These are phyloP conservation scores for Eurystomus gularis DNA, from an alignment of 2,113 vertebrate genomes.

Conservation along the genomic window DNA sequence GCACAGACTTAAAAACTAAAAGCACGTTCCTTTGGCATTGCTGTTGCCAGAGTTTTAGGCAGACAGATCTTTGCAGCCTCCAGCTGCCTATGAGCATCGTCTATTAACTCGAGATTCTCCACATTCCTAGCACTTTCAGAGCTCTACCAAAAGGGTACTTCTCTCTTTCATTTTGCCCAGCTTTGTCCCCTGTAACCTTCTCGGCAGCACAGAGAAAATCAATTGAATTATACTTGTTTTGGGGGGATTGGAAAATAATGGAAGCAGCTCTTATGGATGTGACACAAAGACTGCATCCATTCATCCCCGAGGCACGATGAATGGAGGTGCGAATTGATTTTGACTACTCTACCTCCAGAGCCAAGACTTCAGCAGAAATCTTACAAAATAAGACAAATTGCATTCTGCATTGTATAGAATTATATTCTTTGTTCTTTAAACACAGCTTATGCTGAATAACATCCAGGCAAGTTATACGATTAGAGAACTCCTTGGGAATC, in stretches of 20 bases:
- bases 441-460: conserved; percentile 49
- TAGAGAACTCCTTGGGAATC: conserved; percentile 5
- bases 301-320: conserved; percentile 56
- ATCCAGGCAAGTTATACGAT: neutral
- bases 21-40: neutral
- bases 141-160: neutral
- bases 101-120: neutral
- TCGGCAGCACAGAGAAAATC: neutral
- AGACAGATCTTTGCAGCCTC: neutral
- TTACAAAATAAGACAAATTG: conserved; percentile 73
- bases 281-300: conserved; percentile 22
- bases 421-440: conserved; percentile 66
- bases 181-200: conserved; percentile 21
- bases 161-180: neutral
- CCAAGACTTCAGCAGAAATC: conserved; percentile 17
- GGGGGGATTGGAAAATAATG: conserved; percentile 47
- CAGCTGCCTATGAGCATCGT: neutral
- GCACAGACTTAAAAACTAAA: neutral
- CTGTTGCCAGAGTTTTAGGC: neutral
- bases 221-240: conserved; percentile 19
- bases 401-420: conserved; percentile 18
- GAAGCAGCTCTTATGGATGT: conserved; percentile 6
- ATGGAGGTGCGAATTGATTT: conserved; percentile 64
- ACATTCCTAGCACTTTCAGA: neutral
- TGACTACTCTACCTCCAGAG: conserved; percentile 53